Base-by-base conservation (phyloP, 2,113 vertebrate species). In the Delphinus delphis region DNA sequence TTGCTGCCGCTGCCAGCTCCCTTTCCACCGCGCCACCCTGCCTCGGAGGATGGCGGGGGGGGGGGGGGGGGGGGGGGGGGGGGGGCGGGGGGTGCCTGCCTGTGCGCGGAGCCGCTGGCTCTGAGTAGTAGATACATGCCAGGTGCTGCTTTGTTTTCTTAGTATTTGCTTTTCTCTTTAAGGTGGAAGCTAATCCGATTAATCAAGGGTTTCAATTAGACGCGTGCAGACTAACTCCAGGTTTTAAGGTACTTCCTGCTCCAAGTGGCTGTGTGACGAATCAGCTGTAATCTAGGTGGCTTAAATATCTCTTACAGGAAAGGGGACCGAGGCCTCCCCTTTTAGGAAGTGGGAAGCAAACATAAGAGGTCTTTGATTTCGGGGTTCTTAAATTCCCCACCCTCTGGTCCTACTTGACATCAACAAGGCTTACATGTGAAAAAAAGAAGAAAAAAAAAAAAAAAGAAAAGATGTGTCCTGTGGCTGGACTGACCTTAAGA, bases 21-120 rank as follows among this genome's bases (percentile, higher is more conserved):
- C 28, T 33, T 53, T 18, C 62, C 12, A 1, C n/a, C 31, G 25
- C 4, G 1, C 25, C 36, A 3, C 12, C 4, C 38, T 0, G 12
- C 77, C 79, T 17, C 1, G 0, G 31, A 60, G 68, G 47, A 14
- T 0, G 13, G 23, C 0, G 36, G 3, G 50, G 33, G 14, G 6
- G 3, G 50, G 33, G 14, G 6, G 36, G 3, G 50, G 33, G 14
- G 6, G 36, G 3, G 50, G 33, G 14, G 6, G 36, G 3, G 50
- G 33, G 14, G 6, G 38, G 38, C 38, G 38, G 38, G 38, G 6
- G 50, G 12, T 25, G 33, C 50, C 77, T 36, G 50, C 58, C 41
- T 8, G 15, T 2, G 41, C 1, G 0, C 33, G 0, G 26, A 25
- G 23, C 71, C 36, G 0, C 33, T 2, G 0, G 2, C 41, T 14